Evolutionary conservation across 1,140 invertebrate genomes (phyloP).

Genomic region (Atopsyche davidsoni): DNA sequence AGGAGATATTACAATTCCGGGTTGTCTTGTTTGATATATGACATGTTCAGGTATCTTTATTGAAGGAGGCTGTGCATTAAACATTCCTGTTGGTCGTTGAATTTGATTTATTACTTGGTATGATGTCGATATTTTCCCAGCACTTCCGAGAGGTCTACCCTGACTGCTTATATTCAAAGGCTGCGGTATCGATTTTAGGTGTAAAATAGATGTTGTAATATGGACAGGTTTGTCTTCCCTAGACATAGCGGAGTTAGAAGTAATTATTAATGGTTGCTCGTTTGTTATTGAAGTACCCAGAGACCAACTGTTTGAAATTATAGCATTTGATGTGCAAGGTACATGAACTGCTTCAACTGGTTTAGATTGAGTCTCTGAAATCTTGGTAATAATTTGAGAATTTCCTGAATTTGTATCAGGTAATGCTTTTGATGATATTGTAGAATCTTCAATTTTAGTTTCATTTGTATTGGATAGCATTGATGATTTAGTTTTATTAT

Average conservation of each 20-base stretch:
- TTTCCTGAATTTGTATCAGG: slow-evolving; percentile 28
- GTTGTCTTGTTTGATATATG: slow-evolving; percentile 48
- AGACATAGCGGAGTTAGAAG: slow-evolving; percentile 30
- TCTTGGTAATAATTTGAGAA: background rate
- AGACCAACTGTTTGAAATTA: slow-evolving; percentile 49
- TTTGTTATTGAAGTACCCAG: slow-evolving; percentile 39
- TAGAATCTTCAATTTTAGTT: slow-evolving; percentile 24
- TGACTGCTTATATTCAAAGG: slow-evolving; percentile 34
- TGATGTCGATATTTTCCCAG: slow-evolving; percentile 36
- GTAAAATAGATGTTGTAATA: slow-evolving; percentile 43
- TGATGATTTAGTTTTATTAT: slow-evolving; percentile 27
- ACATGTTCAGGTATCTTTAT: slow-evolving; percentile 56
- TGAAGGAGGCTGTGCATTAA: slow-evolving; percentile 50
- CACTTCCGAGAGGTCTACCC: slow-evolving; percentile 36
- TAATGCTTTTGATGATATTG: slow-evolving; percentile 35
- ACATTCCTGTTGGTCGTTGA: slow-evolving; percentile 35
- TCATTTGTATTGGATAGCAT: slow-evolving; percentile 32
- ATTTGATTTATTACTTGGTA: slow-evolving; percentile 47
- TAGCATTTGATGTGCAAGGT: slow-evolving; percentile 48
- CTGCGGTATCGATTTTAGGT: slow-evolving; percentile 39
- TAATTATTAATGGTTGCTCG: slow-evolving; percentile 40
- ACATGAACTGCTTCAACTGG: slow-evolving; percentile 45
- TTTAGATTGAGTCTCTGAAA: too few relatives aligned
- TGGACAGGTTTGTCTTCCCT: slow-evolving; percentile 42
- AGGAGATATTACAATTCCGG: slow-evolving; percentile 48